Evolutionary conservation across 2,888 invertebrate species (phyloP), one percentile per base, ranked within the genome.

Genomic region (Alcis repandata): DNA sequence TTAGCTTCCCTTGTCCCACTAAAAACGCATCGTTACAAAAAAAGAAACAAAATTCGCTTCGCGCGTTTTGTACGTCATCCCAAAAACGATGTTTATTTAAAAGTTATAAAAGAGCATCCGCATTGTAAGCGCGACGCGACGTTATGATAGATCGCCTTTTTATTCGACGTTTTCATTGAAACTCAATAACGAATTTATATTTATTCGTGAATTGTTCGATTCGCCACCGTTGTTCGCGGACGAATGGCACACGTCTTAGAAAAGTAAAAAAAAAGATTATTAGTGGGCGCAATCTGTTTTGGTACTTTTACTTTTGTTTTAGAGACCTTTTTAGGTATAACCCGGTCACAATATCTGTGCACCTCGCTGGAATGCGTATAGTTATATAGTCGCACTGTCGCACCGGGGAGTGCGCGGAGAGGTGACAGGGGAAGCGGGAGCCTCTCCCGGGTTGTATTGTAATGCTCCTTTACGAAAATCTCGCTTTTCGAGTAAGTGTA

Each of bases 71-170:
- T 87, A 86, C 79, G 86, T 89, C 87, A 87, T 88, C 82, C 87
- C 86, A 84, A 89, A 90, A 91, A 88, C 82, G 85, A 90, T 92
- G 91, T 92, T 92, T 92, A 92, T 92, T 92, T 92, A 92, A 89
- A 90, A 82, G 84, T 83, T 90, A 88, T 91, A 90, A 90, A 92
- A 89, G 89, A 87, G 73, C 79, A 78, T 82, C 79, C 63, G 75
- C 75, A 71, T 80, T 88, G 87, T 87, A 74, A 84, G 74, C 75
- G 64, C 77, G 85, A 86, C 75, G 64, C 77, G 85, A 86, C 85
- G 74, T 88, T 91, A 89, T 93, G 93, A 93, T 93, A 89, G 90
- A 93, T 93, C 88, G 83, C 80, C 80, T 88, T 92, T 93, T 92
- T 91, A 92, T 92, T 88, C 87, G 87, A 86, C 85, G 79, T 82